These are phyloP conservation scores for Tortricodes alternella DNA, from an alignment of 2,888 invertebrate genomes.

Conservation along the genomic window DNA sequence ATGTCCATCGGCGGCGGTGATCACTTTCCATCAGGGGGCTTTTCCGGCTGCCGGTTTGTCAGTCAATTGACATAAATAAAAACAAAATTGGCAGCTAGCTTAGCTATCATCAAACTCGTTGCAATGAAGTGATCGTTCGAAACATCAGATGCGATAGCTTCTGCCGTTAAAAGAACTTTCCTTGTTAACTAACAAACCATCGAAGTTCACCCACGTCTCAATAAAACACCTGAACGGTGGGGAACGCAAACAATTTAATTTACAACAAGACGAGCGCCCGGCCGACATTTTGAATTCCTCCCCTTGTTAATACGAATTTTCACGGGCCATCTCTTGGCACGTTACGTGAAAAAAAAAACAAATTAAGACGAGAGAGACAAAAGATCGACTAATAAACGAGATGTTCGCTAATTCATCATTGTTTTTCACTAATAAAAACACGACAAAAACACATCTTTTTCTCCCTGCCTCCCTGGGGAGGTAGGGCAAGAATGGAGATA, in stretches of 20 bases:
- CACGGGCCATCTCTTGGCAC: constrained; percentile 35
- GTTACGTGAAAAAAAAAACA: constrained; percentile 37
- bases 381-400: constrained; percentile 40
- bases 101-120: not conserved
- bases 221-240: constrained; percentile 31
- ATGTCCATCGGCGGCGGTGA: no score
- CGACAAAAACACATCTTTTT: constrained; percentile 39
- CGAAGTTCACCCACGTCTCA: constrained; percentile 27
- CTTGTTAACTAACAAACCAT: constrained; percentile 27
- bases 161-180: constrained; percentile 20
- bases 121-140: no score
- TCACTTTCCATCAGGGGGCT: no score
- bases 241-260: constrained; percentile 37
- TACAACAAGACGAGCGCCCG: constrained; percentile 34
- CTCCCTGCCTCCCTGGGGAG: constrained; percentile 28
- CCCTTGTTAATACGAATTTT: constrained; percentile 38
- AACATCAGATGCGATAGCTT: not conserved
- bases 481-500: constrained; percentile 30
- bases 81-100: not conserved
- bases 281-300: constrained; percentile 35
- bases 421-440: constrained; percentile 41
- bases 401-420: constrained; percentile 40
- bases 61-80: no score
- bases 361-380: constrained; percentile 34
- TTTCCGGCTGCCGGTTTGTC: no score